Percentiles rank a stretch among this genome's conserved stretches.
phyloP scores from a whole-genome alignment of 2,888 invertebrate genomes.

The Agapetus fuscipes region DNA sequence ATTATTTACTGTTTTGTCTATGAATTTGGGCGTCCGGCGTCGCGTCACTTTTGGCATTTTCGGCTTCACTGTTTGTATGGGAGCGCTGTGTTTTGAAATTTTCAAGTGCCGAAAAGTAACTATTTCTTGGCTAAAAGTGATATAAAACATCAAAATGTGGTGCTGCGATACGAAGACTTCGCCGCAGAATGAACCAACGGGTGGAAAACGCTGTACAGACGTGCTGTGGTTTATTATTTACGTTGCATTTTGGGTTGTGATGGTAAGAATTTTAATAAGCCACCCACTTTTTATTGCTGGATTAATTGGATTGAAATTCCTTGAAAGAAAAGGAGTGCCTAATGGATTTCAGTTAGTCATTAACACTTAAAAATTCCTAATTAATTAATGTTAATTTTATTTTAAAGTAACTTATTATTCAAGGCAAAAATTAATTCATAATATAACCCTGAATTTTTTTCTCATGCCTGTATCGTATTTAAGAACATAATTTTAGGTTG shows the following conservation, averaged over 20 bases:
- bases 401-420: slow-evolving; percentile 2
- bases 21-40: too few species aligned
- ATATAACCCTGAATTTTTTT: slow-evolving; percentile 1
- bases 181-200: slow-evolving; percentile 50
- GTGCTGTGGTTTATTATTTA: slow-evolving; percentile 71
- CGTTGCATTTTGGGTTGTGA: slow-evolving; percentile 70
- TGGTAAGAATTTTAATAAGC: slow-evolving; percentile 48
- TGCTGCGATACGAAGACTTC: slow-evolving; percentile 56
- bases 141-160: too few species aligned
- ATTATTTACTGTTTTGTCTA: too few species aligned
- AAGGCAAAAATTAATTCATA: not conserved
- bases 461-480: too few species aligned
- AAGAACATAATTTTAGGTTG: too few species aligned
- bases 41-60: too few species aligned
- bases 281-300: slow-evolving; percentile 6
- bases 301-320: slow-evolving; percentile 1
- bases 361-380: not conserved
- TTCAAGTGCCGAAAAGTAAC: too few species aligned
- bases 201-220: slow-evolving; percentile 69
- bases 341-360: not conserved
- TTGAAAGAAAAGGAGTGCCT: too few species aligned
- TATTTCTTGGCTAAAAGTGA: too few species aligned
- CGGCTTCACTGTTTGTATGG: too few species aligned
- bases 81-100: too few species aligned
- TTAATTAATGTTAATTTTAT: not conserved